Conservation (phyloP, 2,797 vertebrate species). For the Oophaga sylvatica region DNA sequence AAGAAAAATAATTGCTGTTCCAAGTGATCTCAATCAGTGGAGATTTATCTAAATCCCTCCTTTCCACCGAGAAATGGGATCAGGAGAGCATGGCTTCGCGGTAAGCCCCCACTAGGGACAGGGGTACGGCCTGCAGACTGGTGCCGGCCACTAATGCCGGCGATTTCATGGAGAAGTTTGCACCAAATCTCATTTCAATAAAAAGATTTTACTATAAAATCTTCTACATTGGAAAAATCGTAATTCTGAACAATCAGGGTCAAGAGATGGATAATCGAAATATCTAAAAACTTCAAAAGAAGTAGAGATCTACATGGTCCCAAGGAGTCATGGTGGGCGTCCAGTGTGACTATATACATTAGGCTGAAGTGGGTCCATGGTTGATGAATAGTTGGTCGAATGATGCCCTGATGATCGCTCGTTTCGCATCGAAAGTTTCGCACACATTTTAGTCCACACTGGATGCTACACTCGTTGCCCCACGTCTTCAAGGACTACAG, state of each 20-base stretch:
- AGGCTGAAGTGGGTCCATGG: too few relatives aligned
- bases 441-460: too few relatives aligned
- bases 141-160: constrained; percentile 10
- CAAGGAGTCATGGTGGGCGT: not conserved
- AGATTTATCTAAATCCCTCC: not conserved
- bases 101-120: constrained; percentile 31
- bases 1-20: not conserved
- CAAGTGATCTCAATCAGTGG: not conserved
- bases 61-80: not conserved
- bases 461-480: too few relatives aligned
- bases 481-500: too few relatives aligned
- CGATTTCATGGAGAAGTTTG: constrained; percentile 11
- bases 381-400: too few relatives aligned
- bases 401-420: too few relatives aligned
- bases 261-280: too few relatives aligned
- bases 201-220: too few relatives aligned
- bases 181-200: constrained; percentile 28
- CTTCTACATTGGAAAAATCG: too few relatives aligned
- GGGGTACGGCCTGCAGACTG: constrained; percentile 21
- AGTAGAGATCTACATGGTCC: not conserved
- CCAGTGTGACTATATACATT: too few relatives aligned
- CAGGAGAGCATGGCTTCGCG: constrained; percentile 16
- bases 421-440: too few relatives aligned
- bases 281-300: not conserved
- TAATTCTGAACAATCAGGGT: too few relatives aligned